Evolutionary conservation across 2,113 vertebrate species (phyloP).

Genomic region (Dipodomys stephensi): DNA sequence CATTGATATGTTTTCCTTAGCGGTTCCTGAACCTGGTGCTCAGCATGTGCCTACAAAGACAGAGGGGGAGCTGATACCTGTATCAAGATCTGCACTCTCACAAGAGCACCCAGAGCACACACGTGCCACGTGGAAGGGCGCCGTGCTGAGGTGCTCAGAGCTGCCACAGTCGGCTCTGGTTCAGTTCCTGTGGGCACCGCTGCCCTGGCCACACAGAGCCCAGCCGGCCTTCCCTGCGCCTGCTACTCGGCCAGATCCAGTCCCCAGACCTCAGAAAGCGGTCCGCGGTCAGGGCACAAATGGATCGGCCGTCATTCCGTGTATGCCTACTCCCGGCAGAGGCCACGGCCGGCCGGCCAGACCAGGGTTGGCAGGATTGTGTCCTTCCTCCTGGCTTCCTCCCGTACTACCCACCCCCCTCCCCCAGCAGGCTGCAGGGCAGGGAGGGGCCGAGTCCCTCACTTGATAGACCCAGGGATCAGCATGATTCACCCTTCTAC

Average conservation of each 20-base stretch:
- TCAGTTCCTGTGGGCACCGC: too few relatives aligned
- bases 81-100: too few relatives aligned
- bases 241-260: too few relatives aligned
- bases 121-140: too few relatives aligned
- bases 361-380: constrained; percentile 88
- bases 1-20: too few relatives aligned
- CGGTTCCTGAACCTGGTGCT: background rate
- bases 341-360: constrained; percentile 79
- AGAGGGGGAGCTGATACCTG: accelerated
- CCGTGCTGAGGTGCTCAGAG: too few relatives aligned
- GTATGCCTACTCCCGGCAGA: constrained; percentile 84
- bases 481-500: constrained; percentile 89
- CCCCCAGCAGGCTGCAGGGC: constrained; percentile 75
- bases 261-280: background rate
- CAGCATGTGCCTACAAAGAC: background rate
- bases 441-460: constrained; percentile 85
- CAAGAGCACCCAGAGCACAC: too few relatives aligned
- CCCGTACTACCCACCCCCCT: too few relatives aligned
- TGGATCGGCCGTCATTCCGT: constrained; percentile 91
- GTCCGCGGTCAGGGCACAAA: constrained; percentile 48
- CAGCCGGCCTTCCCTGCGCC: too few relatives aligned
- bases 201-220: too few relatives aligned
- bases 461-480: constrained; percentile 90
- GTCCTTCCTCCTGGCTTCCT: constrained; percentile 86
- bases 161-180: too few relatives aligned